Evolutionary conservation across 2,113 vertebrate species (phyloP).

Genomic region (Sitta europaea): DNA sequence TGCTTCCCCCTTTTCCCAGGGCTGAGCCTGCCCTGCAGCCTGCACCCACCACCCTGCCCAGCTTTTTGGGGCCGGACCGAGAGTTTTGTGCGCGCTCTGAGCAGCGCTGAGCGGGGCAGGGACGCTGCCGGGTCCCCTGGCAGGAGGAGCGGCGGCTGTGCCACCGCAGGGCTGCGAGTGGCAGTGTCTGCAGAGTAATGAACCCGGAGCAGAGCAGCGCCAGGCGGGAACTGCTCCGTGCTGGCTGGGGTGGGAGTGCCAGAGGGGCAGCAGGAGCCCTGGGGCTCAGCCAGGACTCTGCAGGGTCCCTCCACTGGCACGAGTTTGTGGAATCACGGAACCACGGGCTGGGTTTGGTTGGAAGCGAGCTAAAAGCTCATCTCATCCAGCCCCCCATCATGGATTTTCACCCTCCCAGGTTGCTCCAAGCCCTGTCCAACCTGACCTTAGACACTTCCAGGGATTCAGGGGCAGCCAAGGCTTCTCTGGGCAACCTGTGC

Average conservation of each 20-base stretch:
- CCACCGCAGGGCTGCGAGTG: background rate
- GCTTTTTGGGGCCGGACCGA: background rate
- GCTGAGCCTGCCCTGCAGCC: background rate
- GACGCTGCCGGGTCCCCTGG: background rate
- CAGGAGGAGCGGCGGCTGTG: background rate
- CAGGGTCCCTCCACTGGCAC: accelerated
- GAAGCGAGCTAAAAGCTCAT: background rate
- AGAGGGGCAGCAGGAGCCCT: background rate
- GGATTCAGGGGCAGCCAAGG: background rate
- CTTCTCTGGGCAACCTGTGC: background rate
- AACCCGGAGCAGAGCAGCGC: accelerated
- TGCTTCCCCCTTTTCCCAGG: background rate
- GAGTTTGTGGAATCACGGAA: background rate
- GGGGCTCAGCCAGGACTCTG: background rate
- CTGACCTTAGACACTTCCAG: background rate
- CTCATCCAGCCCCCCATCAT: accelerated
- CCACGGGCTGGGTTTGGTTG: background rate
- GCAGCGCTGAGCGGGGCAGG: background rate
- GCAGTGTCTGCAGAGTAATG: slow-evolving; percentile 17
- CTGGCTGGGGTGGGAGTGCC: background rate
- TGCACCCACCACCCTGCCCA: background rate
- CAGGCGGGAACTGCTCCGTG: accelerated
- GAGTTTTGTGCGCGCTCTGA: accelerated
- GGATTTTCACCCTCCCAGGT: accelerated
- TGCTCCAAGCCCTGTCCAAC: accelerated